These are phyloP conservation scores for Liodrosophila aerea DNA, from an alignment of 2,888 invertebrate species.

Conservation along the genomic window DNA sequence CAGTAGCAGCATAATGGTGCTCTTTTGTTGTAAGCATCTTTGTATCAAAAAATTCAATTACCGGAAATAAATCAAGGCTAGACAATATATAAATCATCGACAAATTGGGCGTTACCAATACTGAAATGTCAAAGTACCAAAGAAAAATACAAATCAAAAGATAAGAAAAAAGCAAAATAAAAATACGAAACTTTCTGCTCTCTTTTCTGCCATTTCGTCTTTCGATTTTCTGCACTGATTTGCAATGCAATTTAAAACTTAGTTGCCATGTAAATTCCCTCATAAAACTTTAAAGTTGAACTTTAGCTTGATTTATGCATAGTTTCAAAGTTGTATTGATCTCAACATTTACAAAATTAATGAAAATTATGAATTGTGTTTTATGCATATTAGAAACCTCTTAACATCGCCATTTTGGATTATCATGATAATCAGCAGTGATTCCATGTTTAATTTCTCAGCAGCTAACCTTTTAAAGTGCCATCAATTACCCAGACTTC, in stretches of 20 bases:
- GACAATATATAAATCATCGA: background rate
- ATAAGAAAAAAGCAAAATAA: background rate
- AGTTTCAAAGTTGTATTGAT: too few relatives aligned
- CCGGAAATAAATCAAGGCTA: background rate
- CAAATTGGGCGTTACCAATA: conserved; percentile 16
- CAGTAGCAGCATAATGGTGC: background rate
- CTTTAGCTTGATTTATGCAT: background rate
- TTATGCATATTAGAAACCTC: too few relatives aligned
- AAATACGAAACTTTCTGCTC: conserved; percentile 15
- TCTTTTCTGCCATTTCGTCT: conserved; percentile 6
- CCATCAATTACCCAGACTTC: conserved; percentile 30
- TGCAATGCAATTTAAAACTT: background rate
- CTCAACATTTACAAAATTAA: too few relatives aligned
- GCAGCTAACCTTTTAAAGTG: conserved; percentile 7
- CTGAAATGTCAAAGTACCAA: background rate
- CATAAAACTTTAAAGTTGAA: background rate
- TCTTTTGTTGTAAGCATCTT: background rate
- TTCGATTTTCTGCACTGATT: background rate
- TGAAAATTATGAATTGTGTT: too few relatives aligned
- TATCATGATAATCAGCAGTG: background rate
- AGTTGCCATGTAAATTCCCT: background rate
- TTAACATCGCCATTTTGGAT: background rate
- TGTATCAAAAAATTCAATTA: background rate
- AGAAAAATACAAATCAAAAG: background rate
- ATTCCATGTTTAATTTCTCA: conserved; percentile 2